Evolutionary conservation across 1,140 invertebrate species (phyloP), one percentile per base, ranked within the genome.

Genomic region (Drosophila navojoa): DNA sequence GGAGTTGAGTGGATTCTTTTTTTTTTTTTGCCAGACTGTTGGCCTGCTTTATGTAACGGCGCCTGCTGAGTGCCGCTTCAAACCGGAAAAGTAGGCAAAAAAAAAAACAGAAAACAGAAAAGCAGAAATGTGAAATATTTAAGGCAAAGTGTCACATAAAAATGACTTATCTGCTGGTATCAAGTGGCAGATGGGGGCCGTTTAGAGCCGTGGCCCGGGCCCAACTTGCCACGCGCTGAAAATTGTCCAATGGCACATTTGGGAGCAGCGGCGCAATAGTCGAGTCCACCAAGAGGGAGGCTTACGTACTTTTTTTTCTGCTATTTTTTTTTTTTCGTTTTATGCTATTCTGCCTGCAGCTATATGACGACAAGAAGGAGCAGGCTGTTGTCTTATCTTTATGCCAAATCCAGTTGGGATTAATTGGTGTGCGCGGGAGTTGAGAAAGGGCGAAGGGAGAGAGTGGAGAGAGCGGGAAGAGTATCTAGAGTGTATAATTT

Each of bases 101-200:
- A 49, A 42, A 29, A 32, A 67, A 61, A 58, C 16, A 19, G 19
- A 49, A 42, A 29, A 32, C 62, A 61, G 57, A 76, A 77, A 76
- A 74, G 71, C 81, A 76, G 90, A 84, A 87, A 90, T 76, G 86
- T 81, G 86, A 90, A 90, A 90, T 90, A 86, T 90, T 90, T 90
- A 90, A 90, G 86, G 86, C 81, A 86, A 90, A 90, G 86, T 90
- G 81, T 90, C 86, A 90, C 86, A 90, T 90, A 90, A 90, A 90
- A 90, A 90, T 90, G 86, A 90, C 86, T 90, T 90, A 90, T 90
- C 86, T 89, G 77, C 84, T 79, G 76, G 84, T 89, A 89, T 82
- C 84, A 81, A 79, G 79, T 87, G 82, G 62, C 67, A 53, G 72
- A 66, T 62, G 64, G 76, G 29, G 29, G 29, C 29, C 29, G 29